These are phyloP conservation scores for Actinemys pallida DNA, from an alignment of 2,113 vertebrate genomes.

Conservation along the genomic window DNA sequence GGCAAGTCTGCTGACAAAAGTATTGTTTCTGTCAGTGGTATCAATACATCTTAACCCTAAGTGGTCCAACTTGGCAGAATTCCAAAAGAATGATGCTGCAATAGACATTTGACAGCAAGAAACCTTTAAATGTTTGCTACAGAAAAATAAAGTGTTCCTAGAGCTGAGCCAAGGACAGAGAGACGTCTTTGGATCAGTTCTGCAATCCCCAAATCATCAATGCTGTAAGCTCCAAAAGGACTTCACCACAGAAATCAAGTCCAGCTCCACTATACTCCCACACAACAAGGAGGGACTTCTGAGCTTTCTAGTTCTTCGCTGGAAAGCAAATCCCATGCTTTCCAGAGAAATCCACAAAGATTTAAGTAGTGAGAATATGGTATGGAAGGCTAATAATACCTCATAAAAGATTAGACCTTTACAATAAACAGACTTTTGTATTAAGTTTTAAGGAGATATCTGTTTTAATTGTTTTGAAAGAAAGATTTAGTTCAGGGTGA, in stretches of 20 bases:
- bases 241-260: background rate
- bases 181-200: background rate
- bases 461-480: accelerated
- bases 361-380: background rate
- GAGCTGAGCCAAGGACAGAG: background rate
- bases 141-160: background rate
- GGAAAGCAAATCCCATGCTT: background rate
- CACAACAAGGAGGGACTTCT: background rate
- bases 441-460: background rate
- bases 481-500: background rate
- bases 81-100: background rate
- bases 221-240: accelerated
- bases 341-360: too few relatives aligned
- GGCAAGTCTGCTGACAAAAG: background rate
- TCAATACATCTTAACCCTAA: background rate
- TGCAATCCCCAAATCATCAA: background rate
- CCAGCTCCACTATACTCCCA: background rate
- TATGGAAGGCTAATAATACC: background rate
- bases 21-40: background rate
- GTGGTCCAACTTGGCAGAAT: accelerated
- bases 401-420: background rate
- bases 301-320: background rate
- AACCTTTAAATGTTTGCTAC: background rate
- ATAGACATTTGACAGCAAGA: background rate
- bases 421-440: background rate